These are phyloP conservation scores for Stratiomys singularior DNA, from an alignment of 2,888 invertebrate species.

Conservation along the genomic window DNA sequence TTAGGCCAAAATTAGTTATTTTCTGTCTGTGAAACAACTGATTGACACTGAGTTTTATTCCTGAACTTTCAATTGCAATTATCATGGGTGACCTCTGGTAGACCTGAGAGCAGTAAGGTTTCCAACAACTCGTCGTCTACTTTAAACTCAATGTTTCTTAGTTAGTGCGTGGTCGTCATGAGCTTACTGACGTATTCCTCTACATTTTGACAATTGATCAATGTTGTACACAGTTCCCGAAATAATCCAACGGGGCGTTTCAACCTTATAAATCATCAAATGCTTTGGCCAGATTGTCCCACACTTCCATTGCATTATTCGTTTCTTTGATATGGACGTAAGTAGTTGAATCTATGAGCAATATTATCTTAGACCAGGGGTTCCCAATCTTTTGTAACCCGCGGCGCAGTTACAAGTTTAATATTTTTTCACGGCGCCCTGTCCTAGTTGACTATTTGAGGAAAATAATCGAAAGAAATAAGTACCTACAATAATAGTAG, in stretches of 20 bases:
- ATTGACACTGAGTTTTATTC: too few relatives aligned
- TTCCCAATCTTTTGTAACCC: too few relatives aligned
- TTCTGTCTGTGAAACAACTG: too few relatives aligned
- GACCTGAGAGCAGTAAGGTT: background rate
- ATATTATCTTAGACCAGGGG: slow-evolving; percentile 1
- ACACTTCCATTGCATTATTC: slow-evolving; percentile 10
- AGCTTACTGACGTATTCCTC: slow-evolving; percentile 12
- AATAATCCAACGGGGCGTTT: slow-evolving; percentile 16
- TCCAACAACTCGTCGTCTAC: slow-evolving; percentile 15
- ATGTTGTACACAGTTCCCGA: background rate
- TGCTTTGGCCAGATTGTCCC: slow-evolving; percentile 3
- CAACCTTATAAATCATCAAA: slow-evolving; percentile 21
- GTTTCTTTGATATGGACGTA: background rate
- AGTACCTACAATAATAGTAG: too few relatives aligned
- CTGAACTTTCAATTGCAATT: slow-evolving; percentile 44
- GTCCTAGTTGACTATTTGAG: too few relatives aligned
- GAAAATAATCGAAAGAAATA: too few relatives aligned
- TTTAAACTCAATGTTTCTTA: background rate
- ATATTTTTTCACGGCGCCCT: too few relatives aligned
- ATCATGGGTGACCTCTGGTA: slow-evolving; percentile 42
- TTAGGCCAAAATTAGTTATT: too few relatives aligned
- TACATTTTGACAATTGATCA: background rate
- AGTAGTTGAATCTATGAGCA: background rate
- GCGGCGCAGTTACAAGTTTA: too few relatives aligned
- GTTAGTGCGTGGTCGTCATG: slow-evolving; percentile 8